Evolutionary conservation across 1,140 invertebrate species (phyloP), one percentile per base, ranked within the genome.

Genomic region (Macrosteles quadrilineatus): DNA sequence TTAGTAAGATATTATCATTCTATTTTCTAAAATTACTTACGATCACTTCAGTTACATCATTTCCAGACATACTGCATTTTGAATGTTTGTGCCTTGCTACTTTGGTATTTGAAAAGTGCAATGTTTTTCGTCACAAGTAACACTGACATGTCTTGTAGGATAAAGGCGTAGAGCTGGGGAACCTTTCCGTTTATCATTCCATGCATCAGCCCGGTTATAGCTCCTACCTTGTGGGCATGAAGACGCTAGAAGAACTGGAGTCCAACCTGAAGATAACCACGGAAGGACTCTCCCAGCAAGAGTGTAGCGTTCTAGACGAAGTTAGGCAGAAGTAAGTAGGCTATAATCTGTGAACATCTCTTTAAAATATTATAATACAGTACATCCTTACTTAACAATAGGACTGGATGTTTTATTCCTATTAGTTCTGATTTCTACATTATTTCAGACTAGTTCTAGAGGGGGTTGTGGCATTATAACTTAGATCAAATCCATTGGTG

Each of bases 171-270:
- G 87, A 92, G 79, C 76, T 94, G 3, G 89, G 86, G 1, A 88
- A 87, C 80, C 77, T 94, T 55, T 90, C 91, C 19, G 80, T 90
- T 53, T 88, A 88, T 82, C 84, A 90, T 75, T 83, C 86, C 1
- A 75, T 90, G 17, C 82, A 84, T 70, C 78, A 84, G 73, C 73
- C 81, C 1, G 85, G 85, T 25, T 82, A 87, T 21, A 78, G 84
- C 65, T 89, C 88, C 0, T 86, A 88, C 77, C 76, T 93, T 9
- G 83, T 89, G 69, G 91, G 91, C 29, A 89, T 91, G 81, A 88
- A 87, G 78, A 88, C 80, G 72, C 77, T 79, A 1, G 75, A 84
- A 4, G 79, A 90, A 69, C 76, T 93, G n/a, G 70, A 83, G 1
- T 82, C 82, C 23, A 91, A 90, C 76, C 72, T 93, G 31, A 80